These are phyloP conservation scores for Drosophila arizonae DNA, from an alignment of 1,140 invertebrate species.

Conservation along the genomic window DNA sequence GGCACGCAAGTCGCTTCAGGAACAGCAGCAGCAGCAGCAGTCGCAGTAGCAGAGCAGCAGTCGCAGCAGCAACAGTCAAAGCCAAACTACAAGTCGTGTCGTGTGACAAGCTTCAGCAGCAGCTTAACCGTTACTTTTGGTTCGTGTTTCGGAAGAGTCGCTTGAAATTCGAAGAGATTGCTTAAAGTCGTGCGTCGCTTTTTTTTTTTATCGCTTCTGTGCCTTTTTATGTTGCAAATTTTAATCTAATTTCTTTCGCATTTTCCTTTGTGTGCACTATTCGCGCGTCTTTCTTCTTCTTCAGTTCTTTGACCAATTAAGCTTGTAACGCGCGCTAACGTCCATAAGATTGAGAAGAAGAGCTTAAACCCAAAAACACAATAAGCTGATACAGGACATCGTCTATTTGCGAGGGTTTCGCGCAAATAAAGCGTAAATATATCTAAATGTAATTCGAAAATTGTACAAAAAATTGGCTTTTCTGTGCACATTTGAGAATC, in stretches of 20 bases:
- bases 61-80: slow-evolving; percentile 10
- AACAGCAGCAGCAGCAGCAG: slow-evolving; percentile 12
- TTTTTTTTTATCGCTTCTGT: slow-evolving; percentile 25
- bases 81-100: slow-evolving; percentile 37
- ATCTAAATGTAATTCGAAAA: slow-evolving; percentile 9
- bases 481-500: slow-evolving; percentile 30
- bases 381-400: slow-evolving; percentile 8
- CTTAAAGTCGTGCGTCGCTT: slow-evolving; percentile 13
- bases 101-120: slow-evolving; percentile 44
- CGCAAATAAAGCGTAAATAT: slow-evolving; percentile 28
- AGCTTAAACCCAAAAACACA: slow-evolving; percentile 2
- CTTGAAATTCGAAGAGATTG: slow-evolving; percentile 5
- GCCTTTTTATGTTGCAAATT: slow-evolving; percentile 44
- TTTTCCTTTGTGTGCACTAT: slow-evolving; percentile 40
- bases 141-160: slow-evolving; percentile 15
- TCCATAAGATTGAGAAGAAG: slow-evolving; percentile 8
- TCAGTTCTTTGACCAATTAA: neutral
- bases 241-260: slow-evolving; percentile 34
- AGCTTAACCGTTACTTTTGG: slow-evolving; percentile 35
- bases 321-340: slow-evolving; percentile 5
- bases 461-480: neutral
- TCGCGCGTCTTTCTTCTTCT: slow-evolving; percentile 4
- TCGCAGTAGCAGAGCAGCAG: slow-evolving; percentile 19
- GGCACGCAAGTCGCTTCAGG: slow-evolving; percentile 65
- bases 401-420: neutral